Evolutionary conservation across 2,797 vertebrate genomes (phyloP), one percentile per base, ranked within the genome.

Genomic region (Lophius americanus): DNA sequence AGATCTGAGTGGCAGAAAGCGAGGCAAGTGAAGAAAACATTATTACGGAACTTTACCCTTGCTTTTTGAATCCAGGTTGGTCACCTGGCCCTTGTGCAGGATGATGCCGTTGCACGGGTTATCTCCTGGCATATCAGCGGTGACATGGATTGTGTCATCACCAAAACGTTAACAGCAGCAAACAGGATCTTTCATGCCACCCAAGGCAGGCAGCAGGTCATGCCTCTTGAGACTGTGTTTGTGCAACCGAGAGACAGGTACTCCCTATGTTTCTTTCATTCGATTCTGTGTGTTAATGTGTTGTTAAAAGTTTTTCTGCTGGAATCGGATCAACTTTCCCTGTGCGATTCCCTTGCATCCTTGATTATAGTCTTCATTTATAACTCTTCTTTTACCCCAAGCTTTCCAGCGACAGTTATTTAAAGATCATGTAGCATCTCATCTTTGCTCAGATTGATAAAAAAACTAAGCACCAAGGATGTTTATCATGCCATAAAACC

Each of bases 91-190:
- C 82, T 89, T 13, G 92, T 99, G 8, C 85, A 94, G 77, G 94
- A 98, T 14, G 91, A 96, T 0, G 89, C 89, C 60, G 95, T 88
- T 0, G 96, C 96, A 0, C 85, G 90, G 76, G 96, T 98, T 8
- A 93, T 99, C 79, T 98, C 97, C 41, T 99, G 97, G 97, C 94
- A 96, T 47, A 78, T 98, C 66, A 88, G 92, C 0, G 94, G 95
- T 3, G 95, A 97, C 84, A 97, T 99, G 95, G 95, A 98, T 78
- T 98, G 97, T 60, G 93, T 98, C 23, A 89, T 99, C 55, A 98
- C 97, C 36, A 78, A 78, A 59, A 97, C 95, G 2, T 95, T 93
- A 0, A 88, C 75, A 47, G 94, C 95, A 0, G 97, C 97, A 0
- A 85, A 68, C 23, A 91, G 64, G 5, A 95, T 99, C 75, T 95